Base-by-base conservation (phyloP, 2,797 vertebrate species). In the Protonibea diacanthus region DNA sequence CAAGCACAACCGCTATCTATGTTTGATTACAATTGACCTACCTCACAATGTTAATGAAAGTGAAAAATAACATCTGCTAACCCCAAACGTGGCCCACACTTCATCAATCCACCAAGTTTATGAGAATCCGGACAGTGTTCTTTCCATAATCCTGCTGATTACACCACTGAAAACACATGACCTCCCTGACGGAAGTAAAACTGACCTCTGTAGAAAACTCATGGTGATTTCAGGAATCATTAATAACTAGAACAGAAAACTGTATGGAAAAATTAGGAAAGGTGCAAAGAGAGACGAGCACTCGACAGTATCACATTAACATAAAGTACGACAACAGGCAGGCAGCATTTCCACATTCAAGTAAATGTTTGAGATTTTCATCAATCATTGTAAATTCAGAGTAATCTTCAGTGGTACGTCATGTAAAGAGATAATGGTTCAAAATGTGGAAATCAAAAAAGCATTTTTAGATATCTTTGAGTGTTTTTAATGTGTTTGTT, bases 291-390 rank as follows among this genome's bases (percentile, higher is more conserved):
- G 5, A 73, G 7, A 47, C n/a, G 51, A 57, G 4, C 25, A 68
- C 18, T 38, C 1, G 14, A 62, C 62, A 8, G 11, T 51, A n/a
- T 51, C 14, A 60, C 17, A 56, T 61, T 56, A 29, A 73, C 29
- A 57, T 52, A 42, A 61, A 38, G 27, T 23, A 53, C 7, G 10
- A 56, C 38, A 64, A 66, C 55, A 73, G 17, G 27, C 21, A 42
- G 66, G 49, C 38, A 68, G 74, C 58, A 83, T 78, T 60, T 76
- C 4, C 25, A 52, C 60, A 25, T 83, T 86, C 78, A 84, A 84
- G 75, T 83, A 80, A 65, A 82, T 83, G 23, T 79, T 65, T 76
- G 55, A 71, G n/a, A 66, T 45, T 27, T 12, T 73, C 3, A 21
- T 51, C 4, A 51, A n/a, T 42, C 15, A 59, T 33, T 27, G 11